Evolutionary conservation across 2,888 invertebrate genomes (phyloP).

Genomic region (Drosophila bunnanda): DNA sequence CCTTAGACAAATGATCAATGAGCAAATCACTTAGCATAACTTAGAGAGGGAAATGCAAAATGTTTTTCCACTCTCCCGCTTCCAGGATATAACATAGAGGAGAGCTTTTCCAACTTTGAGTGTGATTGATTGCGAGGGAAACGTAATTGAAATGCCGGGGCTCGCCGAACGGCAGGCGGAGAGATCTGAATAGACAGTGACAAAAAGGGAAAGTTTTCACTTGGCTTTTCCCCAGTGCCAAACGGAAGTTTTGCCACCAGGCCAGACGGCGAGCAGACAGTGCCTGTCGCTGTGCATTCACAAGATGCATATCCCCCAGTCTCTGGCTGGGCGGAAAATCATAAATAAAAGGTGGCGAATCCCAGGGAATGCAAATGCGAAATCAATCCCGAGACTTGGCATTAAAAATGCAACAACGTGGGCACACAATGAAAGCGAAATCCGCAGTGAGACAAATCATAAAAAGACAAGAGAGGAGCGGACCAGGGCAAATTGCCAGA

Average conservation of each 20-base stretch:
- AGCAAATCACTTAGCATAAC: slow-evolving; percentile 38
- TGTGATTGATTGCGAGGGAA: slow-evolving; percentile 70
- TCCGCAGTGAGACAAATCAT: slow-evolving; percentile 61
- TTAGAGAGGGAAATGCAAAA: slow-evolving; percentile 43
- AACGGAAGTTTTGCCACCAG: slow-evolving; percentile 22
- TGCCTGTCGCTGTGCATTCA: slow-evolving; percentile 38
- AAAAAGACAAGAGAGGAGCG: slow-evolving; percentile 40
- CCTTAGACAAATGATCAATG: slow-evolving; percentile 42
- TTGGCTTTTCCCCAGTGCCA: slow-evolving; percentile 36
- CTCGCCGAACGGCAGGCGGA: slow-evolving; percentile 3
- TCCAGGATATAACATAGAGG: slow-evolving; percentile 5
- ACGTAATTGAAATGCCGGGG: slow-evolving; percentile 65
- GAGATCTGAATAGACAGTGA: slow-evolving; percentile 37
- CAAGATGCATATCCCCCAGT: slow-evolving; percentile 31
- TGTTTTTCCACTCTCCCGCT: slow-evolving; percentile 44
- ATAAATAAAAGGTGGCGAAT: slow-evolving; percentile 49
- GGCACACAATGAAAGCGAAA: slow-evolving; percentile 41
- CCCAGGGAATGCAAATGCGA: slow-evolving; percentile 61
- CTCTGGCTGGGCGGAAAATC: slow-evolving; percentile 25
- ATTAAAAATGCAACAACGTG: slow-evolving; percentile 67
- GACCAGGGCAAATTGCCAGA: slow-evolving; percentile 59
- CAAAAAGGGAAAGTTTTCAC: slow-evolving; percentile 68
- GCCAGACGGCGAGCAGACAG: slow-evolving; percentile 63
- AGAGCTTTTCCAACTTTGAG: slow-evolving; percentile 63
- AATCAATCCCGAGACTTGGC: slow-evolving; percentile 60